Percentiles rank a stretch among this genome's conserved stretches.
Evolutionary conservation across 1,140 invertebrate species (phyloP).

Genomic region (Nymphalis io): DNA sequence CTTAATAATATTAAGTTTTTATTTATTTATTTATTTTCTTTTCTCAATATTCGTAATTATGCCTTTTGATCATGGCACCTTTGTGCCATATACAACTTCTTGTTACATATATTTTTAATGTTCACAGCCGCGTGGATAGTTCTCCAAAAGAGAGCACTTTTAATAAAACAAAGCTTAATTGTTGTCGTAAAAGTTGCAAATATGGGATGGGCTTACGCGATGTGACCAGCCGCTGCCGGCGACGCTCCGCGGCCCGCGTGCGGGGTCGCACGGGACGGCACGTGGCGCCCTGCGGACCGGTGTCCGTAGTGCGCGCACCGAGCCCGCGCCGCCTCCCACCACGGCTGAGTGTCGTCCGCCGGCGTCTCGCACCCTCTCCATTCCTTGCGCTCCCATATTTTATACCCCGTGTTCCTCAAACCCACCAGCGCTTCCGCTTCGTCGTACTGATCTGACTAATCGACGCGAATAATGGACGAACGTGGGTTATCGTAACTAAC

Average conservation of each 20-base stretch:
- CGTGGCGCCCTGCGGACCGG: slow-evolving; percentile 53
- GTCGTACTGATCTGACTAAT: slow-evolving; percentile 75
- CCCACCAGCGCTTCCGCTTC: slow-evolving; percentile 72
- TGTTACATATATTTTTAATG: slow-evolving; percentile 69
- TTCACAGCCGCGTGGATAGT: slow-evolving; percentile 77
- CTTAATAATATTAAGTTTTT: neutral
- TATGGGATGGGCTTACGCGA: slow-evolving; percentile 84
- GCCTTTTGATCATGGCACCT: neutral
- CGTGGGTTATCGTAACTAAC: slow-evolving; percentile 49
- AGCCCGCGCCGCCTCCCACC: slow-evolving; percentile 67
- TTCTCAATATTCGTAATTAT: slow-evolving; percentile 9
- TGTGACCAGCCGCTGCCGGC: slow-evolving; percentile 83
- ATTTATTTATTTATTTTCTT: slow-evolving; percentile 6
- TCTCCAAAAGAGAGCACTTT: slow-evolving; percentile 59
- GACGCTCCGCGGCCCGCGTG: slow-evolving; percentile 77
- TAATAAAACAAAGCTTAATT: slow-evolving; percentile 80
- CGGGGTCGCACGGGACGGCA: slow-evolving; percentile 67
- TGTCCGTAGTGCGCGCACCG: slow-evolving; percentile 55
- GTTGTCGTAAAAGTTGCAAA: slow-evolving; percentile 80
- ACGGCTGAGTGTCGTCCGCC: slow-evolving; percentile 67
- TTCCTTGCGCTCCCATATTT: slow-evolving; percentile 35
- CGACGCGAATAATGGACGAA: slow-evolving; percentile 69
- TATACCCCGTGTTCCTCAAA: slow-evolving; percentile 36
- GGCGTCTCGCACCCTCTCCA: slow-evolving; percentile 52
- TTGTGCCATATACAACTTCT: slow-evolving; percentile 13